Conservation (phyloP, 2,113 vertebrate species). For the Corythornis cristatus region DNA sequence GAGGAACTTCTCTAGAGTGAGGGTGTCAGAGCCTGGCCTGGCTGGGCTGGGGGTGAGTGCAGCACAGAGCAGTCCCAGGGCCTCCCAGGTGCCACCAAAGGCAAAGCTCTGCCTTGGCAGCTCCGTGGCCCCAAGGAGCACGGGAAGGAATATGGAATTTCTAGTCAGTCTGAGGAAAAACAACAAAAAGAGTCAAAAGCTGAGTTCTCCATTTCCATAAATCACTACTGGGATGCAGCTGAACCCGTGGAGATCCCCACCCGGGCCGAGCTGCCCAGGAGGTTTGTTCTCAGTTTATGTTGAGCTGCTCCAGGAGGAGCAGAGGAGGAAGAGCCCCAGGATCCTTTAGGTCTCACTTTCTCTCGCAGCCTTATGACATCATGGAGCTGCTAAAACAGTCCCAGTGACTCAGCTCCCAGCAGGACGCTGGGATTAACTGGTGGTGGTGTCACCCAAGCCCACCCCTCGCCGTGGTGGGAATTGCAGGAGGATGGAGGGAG, state of each 20-base stretch:
- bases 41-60: background rate
- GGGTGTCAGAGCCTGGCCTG: background rate
- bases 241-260: background rate
- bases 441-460: background rate
- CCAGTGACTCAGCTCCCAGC: constrained; percentile 21
- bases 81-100: fast-evolving
- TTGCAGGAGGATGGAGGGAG: background rate
- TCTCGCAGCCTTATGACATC: background rate
- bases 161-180: background rate
- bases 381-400: background rate
- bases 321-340: background rate
- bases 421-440: background rate
- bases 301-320: background rate
- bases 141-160: background rate
- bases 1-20: no score
- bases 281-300: background rate
- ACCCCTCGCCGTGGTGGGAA: background rate
- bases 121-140: background rate
- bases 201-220: background rate
- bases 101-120: background rate
- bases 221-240: background rate
- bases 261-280: background rate
- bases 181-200: background rate
- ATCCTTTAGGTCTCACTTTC: background rate
- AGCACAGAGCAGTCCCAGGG: background rate